Evolutionary conservation across 1,140 invertebrate species (phyloP), one percentile per base, ranked within the genome.

Genomic region (Drosophila insularis): DNA sequence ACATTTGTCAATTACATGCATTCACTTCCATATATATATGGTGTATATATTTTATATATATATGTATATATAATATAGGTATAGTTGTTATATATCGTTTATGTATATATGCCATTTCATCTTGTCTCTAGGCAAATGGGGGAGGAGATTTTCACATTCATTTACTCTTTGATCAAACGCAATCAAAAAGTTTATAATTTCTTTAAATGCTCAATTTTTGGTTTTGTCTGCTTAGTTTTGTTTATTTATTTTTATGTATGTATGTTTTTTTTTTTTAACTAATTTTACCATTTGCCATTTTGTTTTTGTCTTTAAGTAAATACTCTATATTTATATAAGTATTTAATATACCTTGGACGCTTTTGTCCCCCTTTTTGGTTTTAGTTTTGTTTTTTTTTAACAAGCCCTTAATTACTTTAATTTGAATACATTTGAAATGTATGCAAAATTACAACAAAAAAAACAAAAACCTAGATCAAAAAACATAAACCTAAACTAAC

Each of bases 151-250:
- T 81, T 70, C 63, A 73, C 84, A 76, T 61, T 64, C 62, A 86
- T 76, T 64, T 50, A 50, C 43, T 50, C 43, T 87, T 89, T 87
- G 84, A 87, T 87, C 84, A 87, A 87, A 87, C 84, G 76, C 84
- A 87, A 87, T 81, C 84, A 87, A 87, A 78, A 84, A 80, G 80
- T 84, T 46, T 71, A 56, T 74, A 46, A 31, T 23, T 43, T 46
- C 74, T 87, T 86, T 86, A 79, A 86, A 86, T 86, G 82, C 82
- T 86, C 72, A 82, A 82, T 78, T 82, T 82, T 72, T 86, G 43
- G 43, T 50, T 50, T 35, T 81, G 79, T 71, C 81, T 81, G 69
- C 69, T 79, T 76, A 50, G 27, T 27, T 23, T 23, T 23, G 70
- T 77, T 66, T 32, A 62, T n/a, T 56, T 21, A 2, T 7, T 61